These are phyloP conservation scores for Anodontia alba DNA, from an alignment of 2,888 invertebrate genomes.

Conservation along the genomic window DNA sequence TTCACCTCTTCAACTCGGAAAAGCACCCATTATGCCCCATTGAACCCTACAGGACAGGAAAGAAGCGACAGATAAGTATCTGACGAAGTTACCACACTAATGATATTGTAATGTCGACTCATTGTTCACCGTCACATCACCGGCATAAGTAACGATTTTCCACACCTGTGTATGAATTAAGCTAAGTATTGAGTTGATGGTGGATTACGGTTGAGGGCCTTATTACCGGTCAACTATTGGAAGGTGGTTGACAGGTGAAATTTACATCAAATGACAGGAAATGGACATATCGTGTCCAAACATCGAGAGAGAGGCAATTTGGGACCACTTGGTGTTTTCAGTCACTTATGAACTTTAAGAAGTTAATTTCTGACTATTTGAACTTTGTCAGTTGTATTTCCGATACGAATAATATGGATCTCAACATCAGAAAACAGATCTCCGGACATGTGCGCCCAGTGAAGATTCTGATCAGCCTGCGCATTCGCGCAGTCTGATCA, in stretches of 20 bases:
- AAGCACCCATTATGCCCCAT: background rate
- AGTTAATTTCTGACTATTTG: slow-evolving; percentile 2
- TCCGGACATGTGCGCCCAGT: too few relatives aligned
- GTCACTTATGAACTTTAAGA: background rate
- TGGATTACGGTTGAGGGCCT: background rate
- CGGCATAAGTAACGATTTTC: slow-evolving; percentile 17
- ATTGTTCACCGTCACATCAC: slow-evolving; percentile 11
- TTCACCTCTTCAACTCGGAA: background rate
- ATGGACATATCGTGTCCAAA: slow-evolving; percentile 17
- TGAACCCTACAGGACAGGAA: slow-evolving; percentile 6
- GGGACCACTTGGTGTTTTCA: slow-evolving; percentile 2
- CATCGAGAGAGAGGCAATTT: slow-evolving; percentile 3
- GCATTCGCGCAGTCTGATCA: too few relatives aligned
- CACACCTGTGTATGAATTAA: slow-evolving; percentile 3
- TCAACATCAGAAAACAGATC: too few relatives aligned
- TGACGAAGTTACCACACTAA: background rate
- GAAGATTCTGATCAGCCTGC: too few relatives aligned
- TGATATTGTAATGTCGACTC: slow-evolving; percentile 11
- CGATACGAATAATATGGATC: too few relatives aligned
- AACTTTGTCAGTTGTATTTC: background rate
- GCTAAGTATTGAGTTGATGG: background rate
- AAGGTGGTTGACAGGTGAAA: slow-evolving; percentile 13
- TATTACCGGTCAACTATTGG: slow-evolving; percentile 10
- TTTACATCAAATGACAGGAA: slow-evolving; percentile 16
- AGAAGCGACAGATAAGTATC: slow-evolving; percentile 13